Conservation (phyloP, 2,113 vertebrate genomes). For the Gila orcuttii region DNA sequence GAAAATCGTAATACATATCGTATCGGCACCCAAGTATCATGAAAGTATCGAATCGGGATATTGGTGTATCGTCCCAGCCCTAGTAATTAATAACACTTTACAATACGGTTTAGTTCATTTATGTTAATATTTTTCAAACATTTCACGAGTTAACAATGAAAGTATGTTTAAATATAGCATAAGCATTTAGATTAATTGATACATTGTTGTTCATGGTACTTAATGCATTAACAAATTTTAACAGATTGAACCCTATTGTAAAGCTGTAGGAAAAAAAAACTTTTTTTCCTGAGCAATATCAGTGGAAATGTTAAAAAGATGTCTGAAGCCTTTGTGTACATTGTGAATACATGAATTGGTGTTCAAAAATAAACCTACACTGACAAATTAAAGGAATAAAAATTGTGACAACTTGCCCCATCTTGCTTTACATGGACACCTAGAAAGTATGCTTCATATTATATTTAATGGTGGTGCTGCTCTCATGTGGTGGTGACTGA, state of each 20-base stretch:
- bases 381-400: too few species aligned
- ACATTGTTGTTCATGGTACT: background rate
- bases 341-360: background rate
- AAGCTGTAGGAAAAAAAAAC: background rate
- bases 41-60: too few species aligned
- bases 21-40: too few species aligned
- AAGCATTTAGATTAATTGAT: background rate
- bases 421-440: background rate
- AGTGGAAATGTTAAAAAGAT: background rate
- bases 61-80: too few species aligned
- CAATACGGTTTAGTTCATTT: background rate
- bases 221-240: background rate
- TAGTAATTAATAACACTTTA: background rate
- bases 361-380: background rate
- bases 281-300: background rate
- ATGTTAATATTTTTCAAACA: background rate
- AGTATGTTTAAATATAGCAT: background rate
- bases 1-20: too few species aligned
- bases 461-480: background rate
- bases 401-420: background rate
- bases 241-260: background rate
- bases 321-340: background rate
- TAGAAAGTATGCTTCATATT: background rate
- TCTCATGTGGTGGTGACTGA: background rate
- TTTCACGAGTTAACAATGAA: background rate